Evolutionary conservation across 2,797 vertebrate genomes (phyloP).

Genomic region (Avahi laniger): DNA sequence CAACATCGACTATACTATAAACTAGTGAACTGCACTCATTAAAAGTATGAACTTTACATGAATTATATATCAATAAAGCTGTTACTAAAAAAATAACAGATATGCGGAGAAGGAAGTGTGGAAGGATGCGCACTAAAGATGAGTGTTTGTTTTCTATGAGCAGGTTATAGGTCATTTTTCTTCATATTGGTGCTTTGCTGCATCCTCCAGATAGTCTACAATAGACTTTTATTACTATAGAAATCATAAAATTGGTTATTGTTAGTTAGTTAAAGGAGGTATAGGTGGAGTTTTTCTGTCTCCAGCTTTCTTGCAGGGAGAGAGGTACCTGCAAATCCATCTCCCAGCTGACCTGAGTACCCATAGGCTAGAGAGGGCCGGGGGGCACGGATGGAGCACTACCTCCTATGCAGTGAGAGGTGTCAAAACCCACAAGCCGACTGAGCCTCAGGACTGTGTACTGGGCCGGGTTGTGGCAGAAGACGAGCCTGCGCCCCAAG

Average conservation of each 20-base stretch:
- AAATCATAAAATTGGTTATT: neutral
- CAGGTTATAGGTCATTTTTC: neutral
- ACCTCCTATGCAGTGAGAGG: no score
- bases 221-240: neutral
- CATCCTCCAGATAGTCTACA: neutral
- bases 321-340: neutral
- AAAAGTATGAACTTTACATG: neutral
- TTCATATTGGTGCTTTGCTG: neutral
- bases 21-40: neutral
- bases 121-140: neutral
- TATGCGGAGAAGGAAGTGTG: neutral
- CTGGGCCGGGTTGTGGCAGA: neutral
- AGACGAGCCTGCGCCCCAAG: neutral
- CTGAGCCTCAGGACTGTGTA: neutral
- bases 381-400: neutral
- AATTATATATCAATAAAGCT: constrained; percentile 16
- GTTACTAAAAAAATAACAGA: neutral
- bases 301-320: neutral
- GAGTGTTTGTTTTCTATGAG: neutral
- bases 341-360: neutral
- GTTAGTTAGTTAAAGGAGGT: neutral
- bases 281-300: neutral
- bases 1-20: neutral
- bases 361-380: neutral
- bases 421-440: neutral